A percentile compares a stretch with the other conserved stretches of the same genome.
Evolutionary conservation across 2,113 vertebrate genomes (phyloP).

Genomic region (Prochilodus magdalenae): DNA sequence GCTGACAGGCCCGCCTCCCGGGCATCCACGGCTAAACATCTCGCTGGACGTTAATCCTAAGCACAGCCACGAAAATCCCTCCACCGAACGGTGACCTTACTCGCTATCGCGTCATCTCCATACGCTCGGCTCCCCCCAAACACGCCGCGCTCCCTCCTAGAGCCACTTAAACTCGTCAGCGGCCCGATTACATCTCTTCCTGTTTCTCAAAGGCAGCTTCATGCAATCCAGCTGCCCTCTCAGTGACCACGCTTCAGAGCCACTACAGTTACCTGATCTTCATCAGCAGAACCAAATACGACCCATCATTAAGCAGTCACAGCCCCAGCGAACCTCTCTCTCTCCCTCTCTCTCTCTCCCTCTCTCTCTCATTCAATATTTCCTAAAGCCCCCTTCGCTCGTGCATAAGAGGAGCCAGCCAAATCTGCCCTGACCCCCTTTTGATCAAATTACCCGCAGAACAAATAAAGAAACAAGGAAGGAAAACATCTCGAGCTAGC

Average conservation of each 20-base stretch:
- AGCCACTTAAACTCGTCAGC: slow-evolving; percentile 30
- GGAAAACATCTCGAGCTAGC: slow-evolving; percentile 31
- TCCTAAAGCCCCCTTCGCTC: background rate
- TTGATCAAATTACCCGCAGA: slow-evolving; percentile 32
- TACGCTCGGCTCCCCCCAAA: background rate
- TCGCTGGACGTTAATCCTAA: slow-evolving; percentile 4
- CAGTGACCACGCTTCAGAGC: slow-evolving; percentile 11
- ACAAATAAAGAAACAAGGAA: slow-evolving; percentile 47
- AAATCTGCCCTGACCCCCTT: slow-evolving; percentile 26
- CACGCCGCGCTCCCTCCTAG: background rate
- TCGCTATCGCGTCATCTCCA: slow-evolving; percentile 22
- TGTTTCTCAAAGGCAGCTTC: slow-evolving; percentile 41
- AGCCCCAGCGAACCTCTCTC: too few species aligned
- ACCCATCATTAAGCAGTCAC: too few species aligned
- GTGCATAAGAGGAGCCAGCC: background rate
- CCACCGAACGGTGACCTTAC: slow-evolving; percentile 25
- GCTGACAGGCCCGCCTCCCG: background rate
- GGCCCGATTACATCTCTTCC: slow-evolving; percentile 40
- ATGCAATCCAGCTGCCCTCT: slow-evolving; percentile 37
- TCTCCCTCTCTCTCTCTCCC: too few species aligned
- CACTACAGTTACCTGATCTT: slow-evolving; percentile 29
- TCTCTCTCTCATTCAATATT: background rate
- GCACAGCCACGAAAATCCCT: background rate
- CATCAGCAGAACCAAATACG: slow-evolving; percentile 19
- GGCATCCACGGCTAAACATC: background rate